Base-by-base conservation (phyloP, 2,888 invertebrate genomes). In the Mylabris sibirica region DNA sequence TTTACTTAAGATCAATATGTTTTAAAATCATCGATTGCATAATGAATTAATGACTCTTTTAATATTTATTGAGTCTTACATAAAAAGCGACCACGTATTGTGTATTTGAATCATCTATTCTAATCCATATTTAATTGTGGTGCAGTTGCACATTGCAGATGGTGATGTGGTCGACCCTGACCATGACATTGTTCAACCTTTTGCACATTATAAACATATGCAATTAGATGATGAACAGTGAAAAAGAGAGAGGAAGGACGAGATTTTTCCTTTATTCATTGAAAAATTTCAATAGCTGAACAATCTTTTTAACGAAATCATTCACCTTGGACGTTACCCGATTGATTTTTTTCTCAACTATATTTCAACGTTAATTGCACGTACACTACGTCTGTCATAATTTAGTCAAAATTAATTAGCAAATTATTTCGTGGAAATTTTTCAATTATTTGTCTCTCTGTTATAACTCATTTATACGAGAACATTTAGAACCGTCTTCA, bases 121-220 rank as follows among this genome's bases (percentile, higher is more conserved):
- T 49, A 49, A 59, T 74, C 67, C 70, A 69, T 68, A 68, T 72
- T 67, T 74, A 72, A 76, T 72, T 75, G 75, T 76, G 76, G 74
- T 79, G 81, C 81, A 82, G 80, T 81, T 81, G 82, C 81, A 83
- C 80, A 80, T 80, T 83, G 83, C 84, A 84, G 84, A 84, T 84
- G 84, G 79, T 78, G 82, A 84, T 83, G 84, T 81, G 77, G 84
- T 84, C 80, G 84, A 79, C 85, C 85, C 80, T 85, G 85, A 84
- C 85, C 83, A 84, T 85, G 85, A 85, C 84, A 82, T 85, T 85
- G 84, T 70, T 70, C 81, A 84, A 84, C 85, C 85, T 84, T 83
- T 83, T 74, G 68, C 70, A 72, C 68, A 22, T 20, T 20, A 22
- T 22, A 49, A 49, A 49, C 11, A 9, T n/a, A 66, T 73, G 64